Evolutionary conservation across 2,797 vertebrate species (phyloP).

Genomic region (Eulemur coronatus): DNA sequence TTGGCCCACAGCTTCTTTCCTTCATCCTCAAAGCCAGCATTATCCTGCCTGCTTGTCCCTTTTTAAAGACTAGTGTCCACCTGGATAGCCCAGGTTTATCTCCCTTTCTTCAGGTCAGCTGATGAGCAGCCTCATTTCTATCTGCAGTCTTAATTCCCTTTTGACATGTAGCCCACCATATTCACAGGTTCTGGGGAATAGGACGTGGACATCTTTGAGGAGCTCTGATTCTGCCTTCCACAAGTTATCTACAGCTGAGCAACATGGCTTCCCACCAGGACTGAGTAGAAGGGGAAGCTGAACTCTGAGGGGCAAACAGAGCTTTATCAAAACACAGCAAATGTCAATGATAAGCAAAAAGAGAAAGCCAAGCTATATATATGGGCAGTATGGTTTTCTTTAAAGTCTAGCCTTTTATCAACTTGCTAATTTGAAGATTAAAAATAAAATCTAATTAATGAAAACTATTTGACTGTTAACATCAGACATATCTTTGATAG

Average conservation of each 20-base stretch:
- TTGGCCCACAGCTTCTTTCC: not conserved
- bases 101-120: not conserved
- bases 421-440: conserved; percentile 27
- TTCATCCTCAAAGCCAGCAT: not conserved
- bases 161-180: not conserved
- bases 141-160: not conserved
- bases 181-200: not conserved
- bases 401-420: not conserved
- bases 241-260: not conserved
- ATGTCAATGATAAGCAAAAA: not conserved
- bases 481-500: not conserved
- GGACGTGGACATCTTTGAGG: not conserved
- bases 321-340: not conserved
- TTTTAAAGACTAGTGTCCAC: not conserved
- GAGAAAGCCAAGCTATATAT: not conserved
- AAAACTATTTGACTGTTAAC: not conserved
- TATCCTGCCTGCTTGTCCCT: not conserved
- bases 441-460: conserved; percentile 15
- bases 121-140: not conserved
- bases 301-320: not conserved
- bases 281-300: not conserved
- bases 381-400: not conserved
- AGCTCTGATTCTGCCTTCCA: not conserved
- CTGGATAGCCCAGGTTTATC: not conserved
- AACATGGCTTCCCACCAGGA: not conserved